Evolutionary conservation across 2,113 vertebrate genomes (phyloP), one percentile per base, ranked within the genome.

Genomic region (Callaeas wilsoni): DNA sequence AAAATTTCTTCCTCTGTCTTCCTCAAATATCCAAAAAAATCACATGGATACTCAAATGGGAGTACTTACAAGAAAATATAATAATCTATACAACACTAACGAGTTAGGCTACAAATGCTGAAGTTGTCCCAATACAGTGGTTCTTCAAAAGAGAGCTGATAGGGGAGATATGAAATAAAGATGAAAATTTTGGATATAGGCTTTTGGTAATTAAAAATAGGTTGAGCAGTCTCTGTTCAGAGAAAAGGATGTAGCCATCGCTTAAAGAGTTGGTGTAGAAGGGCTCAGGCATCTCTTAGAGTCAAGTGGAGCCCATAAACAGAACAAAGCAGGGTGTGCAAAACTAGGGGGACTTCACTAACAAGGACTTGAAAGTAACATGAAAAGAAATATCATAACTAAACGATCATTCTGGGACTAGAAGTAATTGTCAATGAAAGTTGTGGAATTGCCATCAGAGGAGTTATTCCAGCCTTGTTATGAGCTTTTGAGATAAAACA

Each of bases 401-500:
- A 70, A 92, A 93, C 49, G 81, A 13, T 78, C 60, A 60, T 77
- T 84, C 64, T 89, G 92, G 85, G 92, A 96, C 59, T 88, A 74
- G 52, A 86, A 84, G 71, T 55, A 81, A 93, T 94, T 81, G 87
- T 44, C 88, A 71, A 60, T 29, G 32, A 74, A 93, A 42, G 20
- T 32, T 74, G 60, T 65, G 53, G 47, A 90, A 97, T 89, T 68
- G 37, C 46, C 42, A 46, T 55, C 91, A 65, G 18, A 92, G 90
- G 95, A 95, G 60, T 84, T 63, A 73, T 97, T 93, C 46, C 70
- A 87, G 75, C 56, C 77, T 77, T 87, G 70, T 89, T 85, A 79
- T 37, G 35, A 89, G 82, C 71, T 79, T 95, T 80, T 42, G 62
- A 44, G 68, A 70, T 68, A 92, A 77, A 44, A 84, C 26, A 56